Percentiles rank a stretch among this genome's conserved stretches.
Evolutionary conservation across 2,797 vertebrate species (phyloP).

Genomic region (Muscicapa comitata): DNA sequence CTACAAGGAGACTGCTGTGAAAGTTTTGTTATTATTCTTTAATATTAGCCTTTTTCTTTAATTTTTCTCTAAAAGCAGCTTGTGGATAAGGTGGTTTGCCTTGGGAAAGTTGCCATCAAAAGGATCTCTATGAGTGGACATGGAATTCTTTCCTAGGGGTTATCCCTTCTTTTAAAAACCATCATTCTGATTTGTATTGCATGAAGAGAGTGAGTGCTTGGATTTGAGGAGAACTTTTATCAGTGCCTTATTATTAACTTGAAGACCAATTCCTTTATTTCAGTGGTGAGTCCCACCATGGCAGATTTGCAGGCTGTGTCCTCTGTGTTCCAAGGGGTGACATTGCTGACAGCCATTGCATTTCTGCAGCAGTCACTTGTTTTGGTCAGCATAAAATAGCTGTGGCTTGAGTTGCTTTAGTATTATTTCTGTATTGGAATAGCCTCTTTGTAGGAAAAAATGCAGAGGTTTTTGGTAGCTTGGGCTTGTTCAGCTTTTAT

Average conservation of each 20-base stretch:
- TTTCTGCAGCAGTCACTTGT: background rate
- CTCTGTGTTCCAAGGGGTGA: background rate
- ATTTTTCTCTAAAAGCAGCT: conserved; percentile 21
- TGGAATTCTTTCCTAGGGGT: background rate
- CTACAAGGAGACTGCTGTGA: background rate
- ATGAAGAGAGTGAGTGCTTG: background rate
- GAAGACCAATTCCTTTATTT: conserved; percentile 48
- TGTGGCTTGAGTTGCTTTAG: background rate
- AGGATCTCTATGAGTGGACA: background rate
- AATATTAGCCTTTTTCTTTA: background rate
- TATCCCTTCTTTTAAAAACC: background rate
- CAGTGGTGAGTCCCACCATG: background rate
- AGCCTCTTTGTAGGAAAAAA: background rate
- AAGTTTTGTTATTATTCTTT: background rate
- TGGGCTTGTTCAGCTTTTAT: background rate
- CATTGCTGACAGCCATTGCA: background rate
- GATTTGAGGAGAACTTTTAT: conserved; percentile 20
- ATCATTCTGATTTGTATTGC: background rate
- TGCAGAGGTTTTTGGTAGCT: background rate
- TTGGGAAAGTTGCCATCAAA: background rate
- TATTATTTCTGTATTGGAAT: background rate
- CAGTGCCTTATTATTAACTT: conserved; percentile 68
- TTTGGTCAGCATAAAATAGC: background rate
- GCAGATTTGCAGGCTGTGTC: background rate
- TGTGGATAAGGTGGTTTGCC: conserved; percentile 1